phyloP scores from a whole-genome alignment of 1,140 invertebrate genomes.

The Tenebrio molitor region DNA sequence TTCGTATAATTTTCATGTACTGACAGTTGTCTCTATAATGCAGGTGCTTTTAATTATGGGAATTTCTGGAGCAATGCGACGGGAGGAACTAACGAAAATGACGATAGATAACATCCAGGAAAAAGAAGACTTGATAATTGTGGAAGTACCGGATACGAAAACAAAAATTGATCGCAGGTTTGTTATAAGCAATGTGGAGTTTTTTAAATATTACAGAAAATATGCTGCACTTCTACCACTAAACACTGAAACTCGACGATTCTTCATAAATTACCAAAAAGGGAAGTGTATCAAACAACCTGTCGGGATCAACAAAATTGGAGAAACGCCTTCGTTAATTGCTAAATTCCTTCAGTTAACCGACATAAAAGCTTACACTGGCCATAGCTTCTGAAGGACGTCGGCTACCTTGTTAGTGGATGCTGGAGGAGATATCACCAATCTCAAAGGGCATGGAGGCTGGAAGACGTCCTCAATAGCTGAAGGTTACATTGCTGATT shows the following conservation, averaged over 20 bases:
- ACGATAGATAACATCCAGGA: too few relatives aligned
- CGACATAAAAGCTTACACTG: not conserved
- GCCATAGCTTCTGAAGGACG: not conserved
- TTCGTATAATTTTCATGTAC: too few relatives aligned
- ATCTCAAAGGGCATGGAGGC: not conserved
- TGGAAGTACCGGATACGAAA: too few relatives aligned
- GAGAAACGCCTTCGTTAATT: slow-evolving; percentile 1
- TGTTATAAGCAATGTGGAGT: not conserved
- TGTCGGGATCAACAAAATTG: slow-evolving; percentile 20
- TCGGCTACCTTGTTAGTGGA: slow-evolving; percentile 1
- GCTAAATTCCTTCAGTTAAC: not conserved
- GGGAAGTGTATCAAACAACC: slow-evolving; percentile 13
- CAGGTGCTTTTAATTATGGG: too few relatives aligned
- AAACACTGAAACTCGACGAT: not conserved
- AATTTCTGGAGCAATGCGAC: too few relatives aligned
- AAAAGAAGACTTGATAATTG: too few relatives aligned
- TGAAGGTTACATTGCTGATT: too few relatives aligned
- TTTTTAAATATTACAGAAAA: not conserved
- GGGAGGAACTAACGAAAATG: too few relatives aligned
- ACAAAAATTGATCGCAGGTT: too few relatives aligned
- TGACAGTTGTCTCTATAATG: too few relatives aligned
- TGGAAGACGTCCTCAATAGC: not conserved
- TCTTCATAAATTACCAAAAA: slow-evolving; percentile 30
- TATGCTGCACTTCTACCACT: slow-evolving; percentile 6
- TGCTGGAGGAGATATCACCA: not conserved